A percentile compares a stretch with the other conserved stretches of the same genome.
phyloP scores from a whole-genome alignment of 2,113 vertebrate species.

The Dipodomys merriami region DNA sequence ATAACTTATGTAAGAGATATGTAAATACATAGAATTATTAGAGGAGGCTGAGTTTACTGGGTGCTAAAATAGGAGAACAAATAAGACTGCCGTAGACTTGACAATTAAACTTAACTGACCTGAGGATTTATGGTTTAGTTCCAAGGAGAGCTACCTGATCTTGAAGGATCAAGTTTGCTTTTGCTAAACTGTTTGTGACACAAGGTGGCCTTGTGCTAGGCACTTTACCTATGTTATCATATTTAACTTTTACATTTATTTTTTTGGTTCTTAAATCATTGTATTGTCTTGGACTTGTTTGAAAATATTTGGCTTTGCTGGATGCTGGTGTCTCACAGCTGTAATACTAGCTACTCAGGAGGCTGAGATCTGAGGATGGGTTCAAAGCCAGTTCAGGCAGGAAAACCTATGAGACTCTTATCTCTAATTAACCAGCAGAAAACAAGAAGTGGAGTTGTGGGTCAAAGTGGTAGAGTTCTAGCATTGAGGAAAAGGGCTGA shows the following conservation, averaged over 20 bases:
- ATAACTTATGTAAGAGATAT: constrained; percentile 30
- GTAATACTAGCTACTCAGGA: too few species aligned
- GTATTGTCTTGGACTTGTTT: constrained; percentile 9
- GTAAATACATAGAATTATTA: constrained; percentile 44
- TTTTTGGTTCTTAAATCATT: not conserved
- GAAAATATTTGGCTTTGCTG: not conserved
- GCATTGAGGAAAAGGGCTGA: too few species aligned
- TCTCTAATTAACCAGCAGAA: too few species aligned
- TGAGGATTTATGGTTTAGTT: constrained; percentile 50
- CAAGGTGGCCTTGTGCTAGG: not conserved
- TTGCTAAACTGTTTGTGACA: constrained; percentile 35
- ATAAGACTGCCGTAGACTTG: not conserved
- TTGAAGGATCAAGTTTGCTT: constrained; percentile 26
- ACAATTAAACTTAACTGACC: constrained; percentile 45
- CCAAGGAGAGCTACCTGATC: not conserved
- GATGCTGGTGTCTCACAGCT: too few species aligned
- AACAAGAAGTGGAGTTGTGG: too few species aligned
- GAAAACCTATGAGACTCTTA: too few species aligned
- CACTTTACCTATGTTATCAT: constrained; percentile 36
- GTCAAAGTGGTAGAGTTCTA: too few species aligned
- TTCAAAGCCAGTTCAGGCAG: too few species aligned
- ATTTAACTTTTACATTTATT: constrained; percentile 33
- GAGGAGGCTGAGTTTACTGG: not conserved
- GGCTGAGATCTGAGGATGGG: too few species aligned
- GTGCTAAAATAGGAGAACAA: constrained; percentile 42